phyloP scores from a whole-genome alignment of 2,113 vertebrate genomes.

The Xenopus tropicalis region DNA sequence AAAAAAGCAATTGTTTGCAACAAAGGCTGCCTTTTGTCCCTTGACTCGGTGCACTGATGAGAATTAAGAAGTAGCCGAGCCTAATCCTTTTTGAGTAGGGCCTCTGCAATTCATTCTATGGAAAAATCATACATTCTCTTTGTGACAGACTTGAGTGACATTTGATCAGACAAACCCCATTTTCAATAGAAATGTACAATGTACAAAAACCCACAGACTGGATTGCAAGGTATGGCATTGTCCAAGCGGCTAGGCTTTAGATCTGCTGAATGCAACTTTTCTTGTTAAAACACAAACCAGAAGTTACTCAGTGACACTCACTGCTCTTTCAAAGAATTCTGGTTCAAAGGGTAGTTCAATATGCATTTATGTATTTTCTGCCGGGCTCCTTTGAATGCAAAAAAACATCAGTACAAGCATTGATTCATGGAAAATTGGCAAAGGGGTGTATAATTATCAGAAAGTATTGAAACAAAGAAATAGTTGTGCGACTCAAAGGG shows the following conservation, averaged over 20 bases:
- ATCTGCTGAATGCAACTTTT: constrained; percentile 13
- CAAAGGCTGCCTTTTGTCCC: constrained; percentile 35
- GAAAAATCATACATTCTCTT: constrained; percentile 41
- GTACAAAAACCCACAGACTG: constrained; percentile 37
- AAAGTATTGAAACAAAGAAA: constrained; percentile 27
- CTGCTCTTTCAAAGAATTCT: constrained; percentile 10
- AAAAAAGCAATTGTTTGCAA: constrained; percentile 46
- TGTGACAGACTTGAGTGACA: constrained; percentile 40
- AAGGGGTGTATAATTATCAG: constrained; percentile 34
- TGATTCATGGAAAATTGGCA: constrained; percentile 29
- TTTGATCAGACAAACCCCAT: constrained; percentile 37
- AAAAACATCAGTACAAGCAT: constrained; percentile 34
- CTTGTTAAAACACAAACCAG: constrained; percentile 23
- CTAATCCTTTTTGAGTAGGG: constrained; percentile 36
- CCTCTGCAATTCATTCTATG: constrained; percentile 23
- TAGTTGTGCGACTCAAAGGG: constrained; percentile 18
- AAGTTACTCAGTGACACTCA: constrained; percentile 17
- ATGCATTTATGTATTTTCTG: constrained; percentile 19
- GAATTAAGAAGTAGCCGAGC: constrained; percentile 40
- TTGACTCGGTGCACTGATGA: constrained; percentile 22
- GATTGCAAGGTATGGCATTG: constrained; percentile 32
- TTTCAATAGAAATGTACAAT: constrained; percentile 34
- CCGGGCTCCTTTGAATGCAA: neutral
- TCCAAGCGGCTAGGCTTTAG: constrained; percentile 1
- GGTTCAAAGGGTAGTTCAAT: constrained; percentile 9